Base-by-base conservation (phyloP, 2,113 vertebrate species). In the Zosterops hypoxanthus region DNA sequence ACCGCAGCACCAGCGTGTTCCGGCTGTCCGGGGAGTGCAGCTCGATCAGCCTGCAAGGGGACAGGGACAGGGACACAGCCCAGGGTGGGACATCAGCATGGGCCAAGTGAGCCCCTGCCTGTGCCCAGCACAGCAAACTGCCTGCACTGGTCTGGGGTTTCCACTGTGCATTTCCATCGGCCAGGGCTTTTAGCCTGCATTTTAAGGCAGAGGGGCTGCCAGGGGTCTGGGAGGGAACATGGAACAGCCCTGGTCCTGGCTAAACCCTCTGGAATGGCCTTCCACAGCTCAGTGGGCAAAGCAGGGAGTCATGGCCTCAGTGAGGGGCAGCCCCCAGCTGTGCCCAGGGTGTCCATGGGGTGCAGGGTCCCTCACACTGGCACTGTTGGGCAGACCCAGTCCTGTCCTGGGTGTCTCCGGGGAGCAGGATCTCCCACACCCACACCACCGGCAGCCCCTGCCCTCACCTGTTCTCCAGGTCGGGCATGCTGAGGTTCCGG, bases 401-500 rank as follows among this genome's bases (percentile, higher is more conserved):
- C 72, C 36, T n/a, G 42, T 42, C 68, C 64, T 28, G 47, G 61
- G 23, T 34, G 34, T 46, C 39, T 34, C 2, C 26, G 82, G 75
- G 31, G 7, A 25, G 42, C 33, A 50, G 34, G 26, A 24, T 52
- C 11, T 22, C 39, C 64, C 42, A 22, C 16, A 50, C 5, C 0
- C 0, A 31, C 31, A 56, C 34, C 72, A 57, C 12, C 0, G 0
- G 34, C 44, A 64, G 20, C 31, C 49, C 8, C 20, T 3, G 14
- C 44, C 55, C 98, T 98, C 91, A 99, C 99, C 99, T 98, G 98
- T 99, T 99, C 97, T 99, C 99, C 97, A 99, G 98, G 92, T 99
- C 99, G 0, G 99, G 99, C 99, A 99, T 99, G 97, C 98, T 99
- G 88, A 99, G 98, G 98, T 99, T 99, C 96, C 99, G 97, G 94